phyloP scores from a whole-genome alignment of 2,113 vertebrate species.

The Illadopsis cleaveri region DNA sequence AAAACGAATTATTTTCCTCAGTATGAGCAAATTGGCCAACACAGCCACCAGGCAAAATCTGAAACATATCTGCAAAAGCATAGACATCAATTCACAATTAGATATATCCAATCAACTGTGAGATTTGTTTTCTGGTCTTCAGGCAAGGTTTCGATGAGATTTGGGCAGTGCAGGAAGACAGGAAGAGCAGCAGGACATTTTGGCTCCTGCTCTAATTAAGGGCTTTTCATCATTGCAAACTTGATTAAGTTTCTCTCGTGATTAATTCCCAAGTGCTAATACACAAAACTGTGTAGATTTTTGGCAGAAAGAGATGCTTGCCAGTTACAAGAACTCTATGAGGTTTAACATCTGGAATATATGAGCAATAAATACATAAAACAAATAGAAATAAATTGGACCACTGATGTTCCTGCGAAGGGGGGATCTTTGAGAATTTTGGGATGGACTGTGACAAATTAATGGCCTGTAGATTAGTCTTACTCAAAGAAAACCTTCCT shows the following conservation, averaged over 20 bases:
- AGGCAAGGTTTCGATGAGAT: slow-evolving; percentile 43
- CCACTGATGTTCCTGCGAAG: background rate
- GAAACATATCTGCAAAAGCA: background rate
- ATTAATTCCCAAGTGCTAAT: slow-evolving; percentile 8
- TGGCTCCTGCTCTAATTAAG: background rate
- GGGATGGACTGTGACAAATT: background rate
- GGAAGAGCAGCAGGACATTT: background rate
- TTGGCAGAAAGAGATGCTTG: background rate
- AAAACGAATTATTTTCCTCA: slow-evolving; percentile 33
- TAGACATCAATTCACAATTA: slow-evolving; percentile 30
- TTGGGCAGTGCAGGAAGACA: background rate
- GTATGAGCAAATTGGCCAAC: slow-evolving; percentile 1
- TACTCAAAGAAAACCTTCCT: background rate
- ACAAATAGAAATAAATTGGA: background rate
- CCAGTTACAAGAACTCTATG: background rate
- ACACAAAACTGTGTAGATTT: background rate
- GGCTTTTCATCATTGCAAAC: background rate
- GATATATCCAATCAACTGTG: slow-evolving; percentile 12
- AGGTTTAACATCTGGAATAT: background rate
- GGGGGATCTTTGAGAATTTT: background rate
- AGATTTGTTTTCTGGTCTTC: slow-evolving; percentile 51
- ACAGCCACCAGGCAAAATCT: background rate
- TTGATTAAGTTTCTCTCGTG: background rate
- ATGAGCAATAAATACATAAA: background rate
- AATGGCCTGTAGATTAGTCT: background rate